A percentile compares a stretch with the other conserved stretches of the same genome.
Conservation (phyloP, 2,113 vertebrate genomes). For the Phyllopteryx taeniolatus region DNA sequence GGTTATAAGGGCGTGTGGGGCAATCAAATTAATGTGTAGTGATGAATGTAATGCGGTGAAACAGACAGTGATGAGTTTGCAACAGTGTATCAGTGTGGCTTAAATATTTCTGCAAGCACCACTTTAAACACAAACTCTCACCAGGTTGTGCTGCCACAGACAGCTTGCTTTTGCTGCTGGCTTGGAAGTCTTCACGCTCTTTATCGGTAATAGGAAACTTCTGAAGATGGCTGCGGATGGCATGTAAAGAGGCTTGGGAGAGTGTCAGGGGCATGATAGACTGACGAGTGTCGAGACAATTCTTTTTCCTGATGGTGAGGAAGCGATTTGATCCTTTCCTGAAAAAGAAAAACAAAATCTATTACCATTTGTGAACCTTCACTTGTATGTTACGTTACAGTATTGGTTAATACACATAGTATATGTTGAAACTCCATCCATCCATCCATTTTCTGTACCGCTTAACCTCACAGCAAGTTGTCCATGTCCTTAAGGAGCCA, state of each 20-base stretch:
- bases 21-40: no score
- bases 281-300: slow-evolving; percentile 69
- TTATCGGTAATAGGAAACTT: slow-evolving; percentile 85
- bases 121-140: slow-evolving; percentile 61
- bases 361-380: neutral
- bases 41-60: no score
- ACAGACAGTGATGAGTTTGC: neutral
- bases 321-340: slow-evolving; percentile 85
- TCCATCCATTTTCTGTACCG: no score
- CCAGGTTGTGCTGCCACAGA: slow-evolving; percentile 71
- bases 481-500: no score
- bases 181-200: slow-evolving; percentile 81
- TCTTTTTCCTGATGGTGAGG: slow-evolving; percentile 87
- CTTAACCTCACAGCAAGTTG: no score
- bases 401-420: neutral
- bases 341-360: slow-evolving; percentile 13
- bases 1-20: no score
- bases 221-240: slow-evolving; percentile 76
- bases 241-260: slow-evolving; percentile 73
- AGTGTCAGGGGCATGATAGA: slow-evolving; percentile 78
- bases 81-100: neutral
- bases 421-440: neutral
- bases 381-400: neutral
- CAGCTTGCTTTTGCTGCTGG: slow-evolving; percentile 72
- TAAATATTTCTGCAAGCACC: neutral